A percentile compares a stretch with the other conserved stretches of the same genome.
Evolutionary conservation across 2,113 vertebrate genomes (phyloP).

Genomic region (Silurus asotus): DNA sequence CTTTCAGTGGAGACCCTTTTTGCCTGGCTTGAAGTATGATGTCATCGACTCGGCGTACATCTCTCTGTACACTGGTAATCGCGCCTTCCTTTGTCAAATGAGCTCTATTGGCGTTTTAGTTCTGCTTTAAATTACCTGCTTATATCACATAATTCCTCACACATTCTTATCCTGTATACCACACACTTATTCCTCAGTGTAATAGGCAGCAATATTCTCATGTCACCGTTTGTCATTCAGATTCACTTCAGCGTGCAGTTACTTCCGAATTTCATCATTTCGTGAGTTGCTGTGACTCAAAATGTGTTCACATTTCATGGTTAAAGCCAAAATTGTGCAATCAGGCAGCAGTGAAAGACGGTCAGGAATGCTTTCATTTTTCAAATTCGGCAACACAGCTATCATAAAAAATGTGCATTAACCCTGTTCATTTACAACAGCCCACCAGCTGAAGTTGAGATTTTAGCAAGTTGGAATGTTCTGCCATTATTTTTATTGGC

Average conservation of each 20-base stretch:
- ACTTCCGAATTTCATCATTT: background rate
- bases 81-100: background rate
- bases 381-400: background rate
- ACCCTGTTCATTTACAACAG: background rate
- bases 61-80: constrained; percentile 86
- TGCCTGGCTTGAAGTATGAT: constrained; percentile 93
- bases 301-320: background rate
- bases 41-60: constrained; percentile 89
- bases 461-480: background rate
- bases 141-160: background rate
- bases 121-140: background rate
- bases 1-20: constrained; percentile 90
- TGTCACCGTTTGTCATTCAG: background rate
- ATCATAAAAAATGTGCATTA: background rate
- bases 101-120: background rate
- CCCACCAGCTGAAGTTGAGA: background rate
- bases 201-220: background rate
- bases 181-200: background rate
- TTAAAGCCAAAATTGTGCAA: background rate
- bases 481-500: background rate
- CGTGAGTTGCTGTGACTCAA: background rate
- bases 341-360: too few species aligned
- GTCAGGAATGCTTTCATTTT: background rate
- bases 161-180: background rate
- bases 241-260: background rate